phyloP scores from a whole-genome alignment of 2,888 invertebrate species.

The Pediacus dermestoides region DNA sequence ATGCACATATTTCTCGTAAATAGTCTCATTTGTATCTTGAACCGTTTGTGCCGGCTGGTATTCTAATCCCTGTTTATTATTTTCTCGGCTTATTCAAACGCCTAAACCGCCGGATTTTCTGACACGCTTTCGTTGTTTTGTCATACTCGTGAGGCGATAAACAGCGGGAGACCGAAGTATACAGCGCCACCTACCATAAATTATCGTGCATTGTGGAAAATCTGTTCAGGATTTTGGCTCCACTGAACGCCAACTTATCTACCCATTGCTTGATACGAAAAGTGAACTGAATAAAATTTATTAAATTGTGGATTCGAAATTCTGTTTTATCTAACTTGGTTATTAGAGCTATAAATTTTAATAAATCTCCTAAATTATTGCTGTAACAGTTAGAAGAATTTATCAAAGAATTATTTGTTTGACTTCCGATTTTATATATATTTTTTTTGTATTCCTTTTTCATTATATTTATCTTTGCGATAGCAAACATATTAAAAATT shows the following conservation, averaged over 20 bases:
- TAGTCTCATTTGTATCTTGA: too few relatives aligned
- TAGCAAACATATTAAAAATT: too few relatives aligned
- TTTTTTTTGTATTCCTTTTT: too few relatives aligned
- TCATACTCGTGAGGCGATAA: slow-evolving; percentile 9
- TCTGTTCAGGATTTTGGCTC: slow-evolving; percentile 16
- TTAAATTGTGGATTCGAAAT: slow-evolving; percentile 7
- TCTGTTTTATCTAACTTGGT: slow-evolving; percentile 1
- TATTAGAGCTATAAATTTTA: slow-evolving; percentile 5
- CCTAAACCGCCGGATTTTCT: slow-evolving; percentile 5
- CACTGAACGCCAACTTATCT: slow-evolving; percentile 8
- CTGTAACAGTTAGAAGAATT: too few relatives aligned
- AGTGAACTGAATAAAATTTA: slow-evolving; percentile 10
- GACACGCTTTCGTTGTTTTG: slow-evolving; percentile 11
- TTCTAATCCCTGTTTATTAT: slow-evolving; percentile 4
- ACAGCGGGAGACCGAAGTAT: slow-evolving; percentile 9
- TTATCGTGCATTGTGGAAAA: slow-evolving; percentile 14
- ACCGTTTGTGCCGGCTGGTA: too few relatives aligned
- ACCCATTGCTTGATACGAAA: slow-evolving; percentile 3
- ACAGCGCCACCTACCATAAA: slow-evolving; percentile 12
- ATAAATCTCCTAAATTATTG: too few relatives aligned
- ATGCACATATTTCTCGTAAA: too few relatives aligned
- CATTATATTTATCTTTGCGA: too few relatives aligned
- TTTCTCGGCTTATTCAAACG: slow-evolving; percentile 3
- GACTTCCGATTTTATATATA: too few relatives aligned
- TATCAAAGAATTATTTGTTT: too few relatives aligned